Evolutionary conservation across 2,888 invertebrate genomes (phyloP).

Genomic region (Ornithoptera alexandrae): DNA sequence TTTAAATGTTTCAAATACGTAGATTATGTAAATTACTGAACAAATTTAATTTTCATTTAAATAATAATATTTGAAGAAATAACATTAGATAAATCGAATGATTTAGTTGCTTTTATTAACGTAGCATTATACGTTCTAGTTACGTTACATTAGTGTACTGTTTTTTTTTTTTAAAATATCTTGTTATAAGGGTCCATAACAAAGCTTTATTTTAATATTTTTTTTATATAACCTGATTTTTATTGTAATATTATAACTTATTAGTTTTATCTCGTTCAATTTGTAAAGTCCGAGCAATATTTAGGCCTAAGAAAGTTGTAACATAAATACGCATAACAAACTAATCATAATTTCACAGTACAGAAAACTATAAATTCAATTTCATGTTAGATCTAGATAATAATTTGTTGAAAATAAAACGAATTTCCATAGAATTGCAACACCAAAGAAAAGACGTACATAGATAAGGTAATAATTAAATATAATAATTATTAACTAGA

Average conservation of each 20-base stretch:
- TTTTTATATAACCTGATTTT: too few relatives aligned
- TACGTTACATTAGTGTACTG: too few relatives aligned
- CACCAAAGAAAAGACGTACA: slow-evolving; percentile 27
- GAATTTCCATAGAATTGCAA: slow-evolving; percentile 19
- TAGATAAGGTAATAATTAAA: slow-evolving; percentile 10
- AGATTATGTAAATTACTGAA: too few relatives aligned
- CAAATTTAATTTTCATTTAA: too few relatives aligned
- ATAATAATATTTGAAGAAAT: too few relatives aligned
- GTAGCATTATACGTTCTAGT: too few relatives aligned
- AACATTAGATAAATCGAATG: too few relatives aligned
- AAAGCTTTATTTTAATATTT: too few relatives aligned
- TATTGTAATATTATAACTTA: too few relatives aligned
- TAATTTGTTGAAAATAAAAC: neutral
- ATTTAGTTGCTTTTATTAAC: too few relatives aligned
- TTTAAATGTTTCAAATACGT: neutral
- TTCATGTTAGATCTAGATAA: neutral
- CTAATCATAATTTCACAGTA: slow-evolving; percentile 16
- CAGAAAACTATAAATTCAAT: slow-evolving; percentile 8
- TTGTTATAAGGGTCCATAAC: too few relatives aligned
- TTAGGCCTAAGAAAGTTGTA: neutral
- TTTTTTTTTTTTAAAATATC: too few relatives aligned
- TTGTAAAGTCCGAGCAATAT: neutral
- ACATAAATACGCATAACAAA: slow-evolving; percentile 4
- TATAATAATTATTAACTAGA: slow-evolving; percentile 3
- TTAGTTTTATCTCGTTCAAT: neutral